These are phyloP conservation scores for Candidula unifasciata DNA, from an alignment of 2,888 invertebrate species.

Conservation along the genomic window DNA sequence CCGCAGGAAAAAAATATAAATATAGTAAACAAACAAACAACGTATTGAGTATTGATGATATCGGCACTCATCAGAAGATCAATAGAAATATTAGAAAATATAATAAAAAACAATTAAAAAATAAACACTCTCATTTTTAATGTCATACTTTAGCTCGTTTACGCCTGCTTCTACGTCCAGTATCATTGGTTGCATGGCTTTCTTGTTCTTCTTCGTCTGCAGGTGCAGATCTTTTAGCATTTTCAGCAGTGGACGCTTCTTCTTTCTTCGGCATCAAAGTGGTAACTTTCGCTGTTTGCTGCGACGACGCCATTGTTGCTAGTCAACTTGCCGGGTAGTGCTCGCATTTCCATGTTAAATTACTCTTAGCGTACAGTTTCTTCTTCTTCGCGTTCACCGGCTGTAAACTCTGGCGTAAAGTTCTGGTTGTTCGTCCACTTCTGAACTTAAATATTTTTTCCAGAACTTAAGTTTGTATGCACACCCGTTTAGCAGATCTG, in stretches of 20 bases:
- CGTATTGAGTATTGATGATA: too few relatives aligned
- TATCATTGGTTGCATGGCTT: constrained; percentile 46
- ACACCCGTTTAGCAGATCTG: too few relatives aligned
- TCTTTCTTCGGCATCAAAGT: constrained; percentile 54
- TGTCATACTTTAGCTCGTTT: constrained; percentile 62
- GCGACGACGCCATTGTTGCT: constrained; percentile 45
- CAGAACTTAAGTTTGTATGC: too few relatives aligned
- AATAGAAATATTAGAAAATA: background rate
- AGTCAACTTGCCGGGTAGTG: constrained; percentile 13
- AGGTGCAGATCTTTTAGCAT: constrained; percentile 53
- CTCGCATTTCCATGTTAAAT: background rate
- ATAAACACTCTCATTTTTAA: background rate
- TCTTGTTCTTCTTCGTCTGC: constrained; percentile 59
- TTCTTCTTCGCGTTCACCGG: too few relatives aligned
- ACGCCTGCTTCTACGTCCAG: constrained; percentile 63
- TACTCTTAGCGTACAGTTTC: too few relatives aligned
- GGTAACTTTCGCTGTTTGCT: constrained; percentile 50
- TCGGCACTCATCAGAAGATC: background rate
- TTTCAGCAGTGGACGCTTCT: constrained; percentile 55
- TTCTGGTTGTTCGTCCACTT: too few relatives aligned
- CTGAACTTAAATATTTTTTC: too few relatives aligned
- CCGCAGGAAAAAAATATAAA: background rate
- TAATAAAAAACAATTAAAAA: background rate
- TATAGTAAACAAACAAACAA: too few relatives aligned
- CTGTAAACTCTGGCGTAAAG: too few relatives aligned